Percentiles rank a stretch among this genome's conserved stretches.
Evolutionary conservation across 2,113 vertebrate genomes (phyloP).

Genomic region (Mirza zaza): DNA sequence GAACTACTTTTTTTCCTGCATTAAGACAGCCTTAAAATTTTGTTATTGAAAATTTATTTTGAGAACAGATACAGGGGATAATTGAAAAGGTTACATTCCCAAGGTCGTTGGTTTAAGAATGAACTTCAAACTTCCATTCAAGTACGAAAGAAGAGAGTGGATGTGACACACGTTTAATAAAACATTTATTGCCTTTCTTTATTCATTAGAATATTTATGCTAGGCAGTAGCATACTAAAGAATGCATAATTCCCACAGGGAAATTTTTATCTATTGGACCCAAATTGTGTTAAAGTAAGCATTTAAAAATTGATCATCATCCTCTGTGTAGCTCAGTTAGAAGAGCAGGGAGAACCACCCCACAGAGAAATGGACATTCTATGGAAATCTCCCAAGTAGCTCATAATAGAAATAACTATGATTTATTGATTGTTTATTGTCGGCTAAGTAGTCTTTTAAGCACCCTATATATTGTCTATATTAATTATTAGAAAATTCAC

Average conservation of each 20-base stretch:
- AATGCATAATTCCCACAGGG: neutral
- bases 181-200: neutral
- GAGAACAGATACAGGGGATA: neutral
- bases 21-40: neutral
- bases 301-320: neutral
- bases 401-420: neutral
- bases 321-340: constrained; percentile 5
- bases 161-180: constrained; percentile 18
- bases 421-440: constrained; percentile 34
- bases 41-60: constrained; percentile 7
- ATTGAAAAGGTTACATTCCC: neutral
- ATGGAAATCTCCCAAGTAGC: neutral
- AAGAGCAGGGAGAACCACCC: neutral
- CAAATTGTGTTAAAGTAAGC: neutral
- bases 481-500: constrained; percentile 28
- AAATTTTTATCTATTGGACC: neutral
- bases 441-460: neutral
- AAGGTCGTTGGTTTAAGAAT: neutral
- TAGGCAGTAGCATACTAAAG: neutral
- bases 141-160: neutral
- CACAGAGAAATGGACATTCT: constrained; percentile 35
- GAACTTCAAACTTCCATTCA: neutral
- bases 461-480: neutral
- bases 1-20: neutral
- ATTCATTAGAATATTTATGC: constrained; percentile 46